Conservation (phyloP, 2,797 vertebrate species). For the Myotis pilosus region DNA sequence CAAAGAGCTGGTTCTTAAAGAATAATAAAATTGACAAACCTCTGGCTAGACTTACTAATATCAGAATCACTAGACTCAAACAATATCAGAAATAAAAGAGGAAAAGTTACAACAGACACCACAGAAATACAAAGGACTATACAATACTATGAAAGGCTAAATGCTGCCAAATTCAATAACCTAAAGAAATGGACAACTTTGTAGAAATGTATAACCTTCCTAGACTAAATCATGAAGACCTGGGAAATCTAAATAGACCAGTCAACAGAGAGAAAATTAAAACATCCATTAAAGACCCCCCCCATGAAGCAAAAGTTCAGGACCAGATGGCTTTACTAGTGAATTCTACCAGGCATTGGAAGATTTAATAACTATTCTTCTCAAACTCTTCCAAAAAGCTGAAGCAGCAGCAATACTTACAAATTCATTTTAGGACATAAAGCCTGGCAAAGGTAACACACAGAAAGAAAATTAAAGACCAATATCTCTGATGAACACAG, state of each 20-base stretch:
- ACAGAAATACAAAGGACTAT: background rate
- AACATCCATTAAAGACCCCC: background rate
- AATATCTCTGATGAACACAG: background rate
- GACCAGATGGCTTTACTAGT: background rate
- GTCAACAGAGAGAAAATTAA: background rate
- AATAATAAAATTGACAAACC: background rate
- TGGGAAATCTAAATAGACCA: background rate
- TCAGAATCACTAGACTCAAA: background rate
- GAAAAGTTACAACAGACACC: background rate
- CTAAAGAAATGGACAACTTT: background rate
- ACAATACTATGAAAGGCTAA: background rate
- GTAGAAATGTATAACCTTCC: background rate
- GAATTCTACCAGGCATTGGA: background rate
- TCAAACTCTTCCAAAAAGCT: background rate
- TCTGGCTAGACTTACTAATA: background rate
- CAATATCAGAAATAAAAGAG: background rate
- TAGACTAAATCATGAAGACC: background rate
- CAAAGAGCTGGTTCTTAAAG: background rate
- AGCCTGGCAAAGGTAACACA: no score
- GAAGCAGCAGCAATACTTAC: background rate
- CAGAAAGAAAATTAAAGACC: background rate
- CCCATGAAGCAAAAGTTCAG: background rate
- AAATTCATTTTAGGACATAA: background rate
- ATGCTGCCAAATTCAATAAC: background rate
- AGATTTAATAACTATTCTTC: background rate